Conservation (phyloP, 2,113 vertebrate species). For the Actenoides lindsayi region DNA sequence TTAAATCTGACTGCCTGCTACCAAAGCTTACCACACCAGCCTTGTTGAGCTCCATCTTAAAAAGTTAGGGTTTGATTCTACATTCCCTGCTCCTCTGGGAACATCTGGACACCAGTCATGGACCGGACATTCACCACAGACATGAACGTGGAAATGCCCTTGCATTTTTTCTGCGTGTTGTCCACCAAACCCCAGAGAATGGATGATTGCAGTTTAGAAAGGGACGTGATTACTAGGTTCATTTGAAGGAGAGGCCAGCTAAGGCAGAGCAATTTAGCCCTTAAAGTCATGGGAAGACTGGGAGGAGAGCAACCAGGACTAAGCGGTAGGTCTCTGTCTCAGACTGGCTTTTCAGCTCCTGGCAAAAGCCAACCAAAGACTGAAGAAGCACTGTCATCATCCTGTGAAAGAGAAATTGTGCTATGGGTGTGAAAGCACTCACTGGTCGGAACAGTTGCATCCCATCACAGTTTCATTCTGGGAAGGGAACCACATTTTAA, state of each 20-base stretch:
- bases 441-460: background rate
- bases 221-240: background rate
- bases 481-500: background rate
- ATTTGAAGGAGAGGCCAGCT: background rate
- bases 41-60: background rate
- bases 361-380: background rate
- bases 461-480: background rate
- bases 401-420: background rate
- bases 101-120: background rate
- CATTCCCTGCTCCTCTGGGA: background rate
- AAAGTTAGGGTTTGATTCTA: background rate
- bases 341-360: background rate
- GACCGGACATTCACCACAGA: accelerated
- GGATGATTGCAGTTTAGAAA: background rate
- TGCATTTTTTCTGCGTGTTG: background rate
- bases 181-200: background rate
- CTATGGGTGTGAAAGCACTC: accelerated
- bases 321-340: background rate
- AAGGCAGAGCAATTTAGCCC: background rate
- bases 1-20: background rate
- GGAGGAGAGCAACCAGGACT: background rate
- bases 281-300: background rate
- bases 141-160: background rate
- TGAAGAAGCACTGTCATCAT: background rate
- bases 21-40: background rate